Conservation (phyloP, 2,888 invertebrate genomes). For the Ophion obscuratus region DNA sequence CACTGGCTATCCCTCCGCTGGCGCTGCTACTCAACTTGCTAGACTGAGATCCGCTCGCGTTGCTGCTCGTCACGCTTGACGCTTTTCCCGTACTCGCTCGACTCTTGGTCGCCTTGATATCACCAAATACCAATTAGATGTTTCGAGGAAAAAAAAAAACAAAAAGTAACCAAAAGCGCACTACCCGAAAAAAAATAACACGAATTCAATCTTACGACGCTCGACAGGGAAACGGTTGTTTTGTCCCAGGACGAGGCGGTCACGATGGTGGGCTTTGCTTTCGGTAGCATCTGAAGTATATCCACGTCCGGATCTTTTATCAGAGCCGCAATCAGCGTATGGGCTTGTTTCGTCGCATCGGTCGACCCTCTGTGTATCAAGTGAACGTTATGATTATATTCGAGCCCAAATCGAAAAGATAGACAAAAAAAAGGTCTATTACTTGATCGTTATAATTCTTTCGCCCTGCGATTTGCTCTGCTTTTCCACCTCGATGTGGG, state of each 20-base stretch:
- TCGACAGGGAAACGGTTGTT: slow-evolving; percentile 81
- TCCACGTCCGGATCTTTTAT: slow-evolving; percentile 98
- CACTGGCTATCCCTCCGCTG: slow-evolving; percentile 49
- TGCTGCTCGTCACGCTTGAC: slow-evolving; percentile 75
- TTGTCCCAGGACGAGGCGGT: slow-evolving; percentile 87
- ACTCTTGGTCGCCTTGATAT: slow-evolving; percentile 78
- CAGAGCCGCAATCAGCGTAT: slow-evolving; percentile 94
- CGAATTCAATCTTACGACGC: slow-evolving; percentile 82
- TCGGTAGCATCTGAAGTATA: slow-evolving; percentile 92
- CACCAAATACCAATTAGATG: background rate
- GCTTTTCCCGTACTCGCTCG: slow-evolving; percentile 80
- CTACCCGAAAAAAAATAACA: background rate
- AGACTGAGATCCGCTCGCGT: slow-evolving; percentile 75
- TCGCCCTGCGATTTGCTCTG: slow-evolving; percentile 97
- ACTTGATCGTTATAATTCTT: slow-evolving; percentile 97
- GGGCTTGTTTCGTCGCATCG: slow-evolving; percentile 97
- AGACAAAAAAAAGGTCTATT: slow-evolving; percentile 61
- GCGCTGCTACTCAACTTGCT: slow-evolving; percentile 72
- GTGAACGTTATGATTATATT: slow-evolving; percentile 33
- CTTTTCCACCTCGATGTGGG: slow-evolving; percentile 99
- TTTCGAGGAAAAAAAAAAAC: background rate
- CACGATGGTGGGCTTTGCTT: slow-evolving; percentile 86
- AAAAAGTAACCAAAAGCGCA: background rate
- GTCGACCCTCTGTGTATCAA: slow-evolving; percentile 89
- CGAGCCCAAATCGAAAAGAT: background rate